Conservation (phyloP, 2,888 invertebrate genomes). For the Axea sp. region DNA sequence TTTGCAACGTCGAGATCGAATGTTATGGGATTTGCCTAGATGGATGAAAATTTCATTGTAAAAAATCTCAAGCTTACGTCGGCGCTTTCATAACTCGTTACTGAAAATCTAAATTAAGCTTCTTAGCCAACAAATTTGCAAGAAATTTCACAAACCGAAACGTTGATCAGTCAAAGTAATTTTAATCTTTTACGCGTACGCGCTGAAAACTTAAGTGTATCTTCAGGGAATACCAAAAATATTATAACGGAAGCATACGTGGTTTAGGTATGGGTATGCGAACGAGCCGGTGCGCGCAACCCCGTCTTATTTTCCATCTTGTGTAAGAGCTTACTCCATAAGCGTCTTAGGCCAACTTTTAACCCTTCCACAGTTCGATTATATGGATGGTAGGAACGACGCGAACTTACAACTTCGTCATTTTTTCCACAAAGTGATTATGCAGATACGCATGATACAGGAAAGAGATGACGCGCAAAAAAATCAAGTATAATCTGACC, state of each 20-base stretch:
- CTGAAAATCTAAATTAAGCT: constrained; percentile 79
- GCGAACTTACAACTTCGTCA: constrained; percentile 10
- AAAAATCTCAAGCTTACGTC: too few species aligned
- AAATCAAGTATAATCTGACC: constrained; percentile 27
- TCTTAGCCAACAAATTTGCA: constrained; percentile 78
- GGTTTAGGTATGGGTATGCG: constrained; percentile 52
- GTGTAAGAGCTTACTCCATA: constrained; percentile 77
- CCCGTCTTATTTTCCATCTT: constrained; percentile 76
- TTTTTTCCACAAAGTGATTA: too few species aligned
- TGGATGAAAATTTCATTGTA: constrained; percentile 21
- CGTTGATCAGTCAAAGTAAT: constrained; percentile 77
- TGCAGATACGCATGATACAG: background rate
- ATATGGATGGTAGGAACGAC: constrained; percentile 32
- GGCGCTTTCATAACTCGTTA: constrained; percentile 77
- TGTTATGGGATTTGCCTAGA: constrained; percentile 7
- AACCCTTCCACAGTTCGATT: constrained; percentile 66
- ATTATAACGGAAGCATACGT: constrained; percentile 52
- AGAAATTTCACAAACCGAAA: constrained; percentile 68
- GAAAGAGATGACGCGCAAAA: constrained; percentile 1
- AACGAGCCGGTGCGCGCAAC: constrained; percentile 65
- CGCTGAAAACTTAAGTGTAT: constrained; percentile 50
- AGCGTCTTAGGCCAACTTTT: constrained; percentile 79
- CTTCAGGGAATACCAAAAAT: constrained; percentile 43
- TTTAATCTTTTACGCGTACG: constrained; percentile 76
- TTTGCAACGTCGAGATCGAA: constrained; percentile 28